Conservation (phyloP, 2,113 vertebrate genomes). For the Chauna torquata region DNA sequence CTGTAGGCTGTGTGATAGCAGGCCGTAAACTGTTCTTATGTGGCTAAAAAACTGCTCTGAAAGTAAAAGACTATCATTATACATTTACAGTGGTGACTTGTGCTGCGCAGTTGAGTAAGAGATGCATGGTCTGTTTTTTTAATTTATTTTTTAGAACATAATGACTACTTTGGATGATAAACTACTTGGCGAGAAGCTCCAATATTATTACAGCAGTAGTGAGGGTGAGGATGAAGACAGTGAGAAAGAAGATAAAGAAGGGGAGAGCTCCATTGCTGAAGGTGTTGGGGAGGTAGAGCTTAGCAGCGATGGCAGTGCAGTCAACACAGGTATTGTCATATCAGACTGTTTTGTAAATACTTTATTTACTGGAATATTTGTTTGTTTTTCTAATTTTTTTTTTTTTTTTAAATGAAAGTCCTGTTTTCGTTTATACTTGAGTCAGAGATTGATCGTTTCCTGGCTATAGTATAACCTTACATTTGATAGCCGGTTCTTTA, state of each 20-base stretch:
- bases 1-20: neutral
- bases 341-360: neutral
- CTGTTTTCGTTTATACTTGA: rapidly evolving
- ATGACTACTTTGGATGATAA: conserved; percentile 97
- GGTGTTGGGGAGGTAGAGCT: conserved; percentile 78
- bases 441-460: neutral
- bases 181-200: conserved; percentile 93
- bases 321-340: conserved; percentile 86
- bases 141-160: conserved; percentile 14
- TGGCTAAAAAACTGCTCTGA: neutral
- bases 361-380: neutral
- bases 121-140: neutral
- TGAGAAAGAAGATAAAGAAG: conserved; percentile 84
- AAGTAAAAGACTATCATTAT: rapidly evolving
- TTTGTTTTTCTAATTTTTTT: neutral
- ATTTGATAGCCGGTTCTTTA: neutral
- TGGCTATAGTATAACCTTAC: neutral
- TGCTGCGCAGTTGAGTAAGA: rapidly evolving
- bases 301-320: conserved; percentile 84
- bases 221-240: conserved; percentile 96
- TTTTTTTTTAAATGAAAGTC: rapidly evolving
- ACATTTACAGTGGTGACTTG: rapidly evolving
- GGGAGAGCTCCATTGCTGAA: conserved; percentile 75
- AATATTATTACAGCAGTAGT: conserved; percentile 98
- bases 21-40: neutral